Evolutionary conservation across 2,797 vertebrate species (phyloP).

Genomic region (Sebastes nivosus): DNA sequence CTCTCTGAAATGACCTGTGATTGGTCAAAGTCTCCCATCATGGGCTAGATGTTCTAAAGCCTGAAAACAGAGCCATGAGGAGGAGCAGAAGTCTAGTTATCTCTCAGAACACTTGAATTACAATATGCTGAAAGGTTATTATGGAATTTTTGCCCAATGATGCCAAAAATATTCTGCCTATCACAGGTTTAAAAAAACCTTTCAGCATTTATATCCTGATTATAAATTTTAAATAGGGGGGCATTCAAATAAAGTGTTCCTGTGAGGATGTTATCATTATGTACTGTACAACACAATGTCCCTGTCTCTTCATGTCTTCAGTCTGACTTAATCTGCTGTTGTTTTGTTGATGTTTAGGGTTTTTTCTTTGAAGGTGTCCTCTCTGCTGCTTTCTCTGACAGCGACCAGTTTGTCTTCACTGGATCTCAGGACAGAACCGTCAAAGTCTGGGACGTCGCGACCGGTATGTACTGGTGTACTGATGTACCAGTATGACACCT

Average conservation of each 20-base stretch:
- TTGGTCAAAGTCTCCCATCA: too few species aligned
- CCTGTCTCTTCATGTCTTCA: neutral
- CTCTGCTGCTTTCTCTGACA: constrained; percentile 85
- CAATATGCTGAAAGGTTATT: too few species aligned
- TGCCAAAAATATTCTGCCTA: too few species aligned
- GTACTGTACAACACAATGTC: neutral
- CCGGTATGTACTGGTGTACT: constrained; percentile 59
- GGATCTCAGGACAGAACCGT: constrained; percentile 83
- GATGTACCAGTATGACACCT: too few species aligned
- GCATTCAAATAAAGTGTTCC: neutral
- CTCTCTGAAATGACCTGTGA: too few species aligned
- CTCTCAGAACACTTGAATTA: too few species aligned
- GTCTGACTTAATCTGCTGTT: neutral
- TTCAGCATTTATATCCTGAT: neutral
- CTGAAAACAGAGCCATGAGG: too few species aligned
- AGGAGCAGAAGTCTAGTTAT: too few species aligned
- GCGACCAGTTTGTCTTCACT: constrained; percentile 79
- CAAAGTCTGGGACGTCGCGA: constrained; percentile 82
- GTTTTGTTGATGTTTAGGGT: constrained; percentile 62
- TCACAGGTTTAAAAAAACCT: neutral
- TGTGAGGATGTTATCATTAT: neutral
- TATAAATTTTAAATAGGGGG: neutral
- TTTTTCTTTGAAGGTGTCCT: constrained; percentile 81
- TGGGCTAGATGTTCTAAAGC: too few species aligned
- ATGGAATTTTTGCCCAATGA: too few species aligned